Percentiles rank a stretch among this genome's conserved stretches.
phyloP scores from a whole-genome alignment of 2,797 vertebrate genomes.

The Morelia viridis region DNA sequence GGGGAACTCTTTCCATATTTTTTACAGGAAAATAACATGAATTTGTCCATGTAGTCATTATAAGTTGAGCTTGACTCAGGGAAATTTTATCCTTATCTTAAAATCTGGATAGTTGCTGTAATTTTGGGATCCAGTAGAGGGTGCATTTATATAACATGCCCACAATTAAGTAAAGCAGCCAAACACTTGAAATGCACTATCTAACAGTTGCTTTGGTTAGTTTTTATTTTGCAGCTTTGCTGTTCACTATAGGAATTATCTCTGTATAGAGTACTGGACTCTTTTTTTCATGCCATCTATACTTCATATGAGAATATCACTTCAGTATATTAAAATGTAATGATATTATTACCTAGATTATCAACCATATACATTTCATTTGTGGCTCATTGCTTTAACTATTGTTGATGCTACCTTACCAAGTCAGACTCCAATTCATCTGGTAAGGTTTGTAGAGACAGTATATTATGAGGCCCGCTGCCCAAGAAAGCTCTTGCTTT shows the following conservation, averaged over 20 bases:
- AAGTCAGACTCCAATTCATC: neutral
- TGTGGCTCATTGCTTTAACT: neutral
- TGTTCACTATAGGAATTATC: neutral
- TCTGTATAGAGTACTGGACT: neutral
- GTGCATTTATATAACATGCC: neutral
- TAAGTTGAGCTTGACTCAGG: neutral
- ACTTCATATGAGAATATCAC: neutral
- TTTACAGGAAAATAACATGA: neutral
- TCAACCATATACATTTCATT: neutral
- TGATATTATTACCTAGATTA: neutral
- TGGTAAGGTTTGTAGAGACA: neutral
- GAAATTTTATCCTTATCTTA: neutral
- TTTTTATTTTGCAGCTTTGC: neutral
- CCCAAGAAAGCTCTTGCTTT: neutral
- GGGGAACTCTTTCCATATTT: neutral
- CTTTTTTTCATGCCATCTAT: neutral
- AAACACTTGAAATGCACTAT: neutral
- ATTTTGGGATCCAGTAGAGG: conserved; percentile 27
- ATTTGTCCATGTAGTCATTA: neutral
- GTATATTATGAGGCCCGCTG: neutral
- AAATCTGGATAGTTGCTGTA: neutral
- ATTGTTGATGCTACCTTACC: neutral
- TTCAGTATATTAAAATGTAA: neutral
- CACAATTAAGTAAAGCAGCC: neutral
- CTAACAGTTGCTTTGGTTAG: neutral